Base-by-base conservation (phyloP, 2,888 invertebrate genomes). In the Caenorhabditis macrosperma region DNA sequence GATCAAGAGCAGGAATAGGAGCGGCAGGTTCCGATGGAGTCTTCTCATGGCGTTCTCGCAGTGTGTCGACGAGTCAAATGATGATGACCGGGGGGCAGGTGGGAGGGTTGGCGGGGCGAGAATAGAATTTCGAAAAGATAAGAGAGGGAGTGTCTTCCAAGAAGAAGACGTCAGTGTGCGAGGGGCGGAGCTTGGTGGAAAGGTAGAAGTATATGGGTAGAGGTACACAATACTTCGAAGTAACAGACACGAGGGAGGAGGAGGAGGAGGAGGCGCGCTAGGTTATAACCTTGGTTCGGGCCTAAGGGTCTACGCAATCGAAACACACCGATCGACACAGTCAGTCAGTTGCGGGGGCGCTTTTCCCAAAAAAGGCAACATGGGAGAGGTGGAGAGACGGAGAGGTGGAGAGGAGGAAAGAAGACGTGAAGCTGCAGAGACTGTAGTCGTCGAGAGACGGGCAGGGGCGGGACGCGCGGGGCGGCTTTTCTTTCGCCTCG, bases 281-380 rank as follows among this genome's bases (percentile, higher is more conserved):
- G 59, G 59, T 59, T 55, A 74, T 74, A 74, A 74, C 74, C 74
- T 74, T 74, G 74, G 59, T 54, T 48, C 28, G 54, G 54, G 35
- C 57, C 57, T 35, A 35, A 35, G 72, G 71, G 54, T 60, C 50
- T 63, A 59, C 60, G 66, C 59, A 64, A 66, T 66, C 66, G 64
- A 72, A 63, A 64, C 72, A 63, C 33, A 28, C 48, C 28, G 38
- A 46, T 28, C 57, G 63, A 41, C 60, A 52, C 60, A 52, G 50
- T 63, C 63, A 50, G 50, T 63, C 33, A 33, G 38, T 48, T 26
- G 26, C 48, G 66, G 68, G 48, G 71, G 71, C 54, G 71, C 71
- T 71, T 71, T 61, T 71, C 61, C 61, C 61, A 72, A 72, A 72
- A 64, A 64, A 64, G 63, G 72, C 64, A 64, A 64, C 64, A 63